Base-by-base conservation (phyloP, 2,888 invertebrate species). In the Pristionchus arcanus region DNA sequence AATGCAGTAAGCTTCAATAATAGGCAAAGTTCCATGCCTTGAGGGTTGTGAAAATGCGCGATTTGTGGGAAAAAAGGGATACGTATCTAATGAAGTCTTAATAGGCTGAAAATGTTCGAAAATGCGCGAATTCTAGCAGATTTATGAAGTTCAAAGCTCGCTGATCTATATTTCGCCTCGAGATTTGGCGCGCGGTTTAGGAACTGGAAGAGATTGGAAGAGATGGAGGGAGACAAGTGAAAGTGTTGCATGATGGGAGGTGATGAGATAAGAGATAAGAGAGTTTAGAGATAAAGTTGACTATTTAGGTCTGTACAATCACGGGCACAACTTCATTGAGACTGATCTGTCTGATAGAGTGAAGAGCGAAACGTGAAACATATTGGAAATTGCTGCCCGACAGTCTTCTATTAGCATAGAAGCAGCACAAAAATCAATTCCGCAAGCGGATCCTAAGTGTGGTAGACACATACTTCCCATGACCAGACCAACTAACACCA, bases 201-300 rank as follows among this genome's bases (percentile, higher is more conserved):
- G 74, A 74, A 74, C 74, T 74, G 74, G 74, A 74, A 15, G 74
- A 25, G 34, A 71, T n/a, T 31, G 31, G 31, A 37, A 37, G 74
- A 74, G 25, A 74, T 21, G 74, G n/a, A n/a, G n/a, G n/a, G n/a
- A n/a, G n/a, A n/a, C n/a, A n/a, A 74, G 74, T 74, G 74, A 74
- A 74, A 74, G 74, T 74, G 74, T 74, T 21, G 74, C 34, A 34
- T 2, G 37, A 37, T 28, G 42, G 31, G 68, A 37, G 31, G 74
- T 25, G 74, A 37, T 25, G 74, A 74, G 74, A 74, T 74, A 34
- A 37, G 74, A 42, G 74, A 74, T 74, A 37, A 74, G 74, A 37
- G 74, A 37, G 74, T 11, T 21, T 25, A 59, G 21, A 59, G 19
- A 25, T 59, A 49, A 9, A 49, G 42, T 49, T 7, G 42, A 49